phyloP scores from a whole-genome alignment of 2,797 vertebrate species.

The Spheniscus humboldti region DNA sequence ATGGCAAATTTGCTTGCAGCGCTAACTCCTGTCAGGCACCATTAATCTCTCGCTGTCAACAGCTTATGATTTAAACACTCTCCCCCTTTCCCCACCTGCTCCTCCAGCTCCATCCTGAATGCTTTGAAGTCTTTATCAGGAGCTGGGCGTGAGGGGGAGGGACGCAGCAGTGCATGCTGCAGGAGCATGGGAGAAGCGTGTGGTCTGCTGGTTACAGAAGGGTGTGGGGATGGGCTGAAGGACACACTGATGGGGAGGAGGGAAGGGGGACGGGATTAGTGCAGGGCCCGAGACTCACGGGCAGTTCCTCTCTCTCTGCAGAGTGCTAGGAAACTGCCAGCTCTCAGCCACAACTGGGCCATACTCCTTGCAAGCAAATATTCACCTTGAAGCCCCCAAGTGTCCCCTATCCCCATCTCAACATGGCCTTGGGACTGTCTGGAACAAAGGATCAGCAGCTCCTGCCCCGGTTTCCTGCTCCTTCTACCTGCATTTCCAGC shows the following conservation, averaged over 20 bases:
- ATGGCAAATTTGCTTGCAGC: constrained; percentile 9
- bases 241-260: neutral
- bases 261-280: neutral
- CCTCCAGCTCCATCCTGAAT: neutral
- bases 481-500: neutral
- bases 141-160: neutral
- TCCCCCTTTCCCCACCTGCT: constrained; percentile 7
- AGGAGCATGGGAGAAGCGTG: neutral
- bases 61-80: constrained; percentile 3
- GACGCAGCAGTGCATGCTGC: neutral
- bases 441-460: neutral
- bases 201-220: neutral
- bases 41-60: constrained; percentile 25
- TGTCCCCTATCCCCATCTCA: neutral
- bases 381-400: neutral
- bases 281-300: rapidly evolving
- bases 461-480: neutral
- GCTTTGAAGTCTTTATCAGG: neutral
- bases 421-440: neutral
- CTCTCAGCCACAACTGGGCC: neutral
- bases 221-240: neutral
- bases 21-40: neutral
- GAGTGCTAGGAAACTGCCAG: neutral
- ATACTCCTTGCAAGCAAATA: neutral
- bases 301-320: neutral